Evolutionary conservation across 2,113 vertebrate species (phyloP).

Genomic region (Dissostichus mawsoni): DNA sequence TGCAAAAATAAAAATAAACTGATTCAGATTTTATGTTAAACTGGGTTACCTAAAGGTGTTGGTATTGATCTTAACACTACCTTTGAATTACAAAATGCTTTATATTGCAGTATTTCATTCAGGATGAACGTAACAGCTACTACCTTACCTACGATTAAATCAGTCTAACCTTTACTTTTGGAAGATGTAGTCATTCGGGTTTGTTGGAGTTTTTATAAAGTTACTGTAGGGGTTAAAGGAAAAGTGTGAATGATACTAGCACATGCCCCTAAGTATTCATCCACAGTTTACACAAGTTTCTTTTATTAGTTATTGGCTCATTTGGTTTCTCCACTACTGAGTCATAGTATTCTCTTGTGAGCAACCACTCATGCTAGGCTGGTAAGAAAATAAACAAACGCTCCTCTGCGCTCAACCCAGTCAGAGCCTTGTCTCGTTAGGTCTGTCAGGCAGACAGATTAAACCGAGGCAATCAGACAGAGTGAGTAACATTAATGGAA

Average conservation of each 20-base stretch:
- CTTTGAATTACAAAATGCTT: background rate
- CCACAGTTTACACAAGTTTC: background rate
- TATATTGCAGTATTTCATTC: background rate
- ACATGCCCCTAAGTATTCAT: background rate
- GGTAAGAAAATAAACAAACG: constrained; percentile 27
- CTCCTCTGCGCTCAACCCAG: background rate
- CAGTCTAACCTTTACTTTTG: background rate
- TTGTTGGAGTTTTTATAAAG: background rate
- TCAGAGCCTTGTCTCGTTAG: background rate
- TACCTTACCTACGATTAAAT: constrained; percentile 3
- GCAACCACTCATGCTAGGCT: constrained; percentile 25
- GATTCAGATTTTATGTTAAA: background rate
- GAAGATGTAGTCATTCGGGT: background rate
- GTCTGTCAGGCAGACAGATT: constrained; percentile 6
- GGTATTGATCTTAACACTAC: background rate
- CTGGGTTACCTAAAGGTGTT: background rate
- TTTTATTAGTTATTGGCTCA: constrained; percentile 16
- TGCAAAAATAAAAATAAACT: background rate
- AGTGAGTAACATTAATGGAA: background rate
- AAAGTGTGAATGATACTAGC: background rate
- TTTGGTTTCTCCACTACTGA: constrained; percentile 23
- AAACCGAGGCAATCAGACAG: background rate
- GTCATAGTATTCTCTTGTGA: constrained; percentile 32
- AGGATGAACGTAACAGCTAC: background rate
- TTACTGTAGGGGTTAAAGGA: background rate